Base-by-base conservation (phyloP, 2,888 invertebrate species). In the Apotomis turbidana region DNA sequence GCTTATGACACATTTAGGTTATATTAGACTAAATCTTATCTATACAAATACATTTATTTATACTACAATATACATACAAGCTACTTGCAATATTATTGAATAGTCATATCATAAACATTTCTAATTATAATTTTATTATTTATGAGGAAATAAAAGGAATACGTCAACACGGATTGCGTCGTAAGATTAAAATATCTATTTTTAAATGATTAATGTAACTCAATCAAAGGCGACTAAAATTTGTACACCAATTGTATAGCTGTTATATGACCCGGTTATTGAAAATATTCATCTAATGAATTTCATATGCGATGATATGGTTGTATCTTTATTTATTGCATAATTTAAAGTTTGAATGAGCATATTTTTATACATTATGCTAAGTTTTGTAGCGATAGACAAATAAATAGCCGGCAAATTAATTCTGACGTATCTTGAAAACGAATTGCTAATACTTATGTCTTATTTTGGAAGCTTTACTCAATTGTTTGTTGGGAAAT, bases 21-120 rank as follows among this genome's bases (percentile, higher is more conserved):
- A 52, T 49, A n/a, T 67, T 15, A 38, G 54, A 44, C 10, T 55
- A 64, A 12, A 27, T 63, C 13, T 59, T 15, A 59, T 44, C n/a
- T 59, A 44, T 41, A 36, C 12, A 44, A 49, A 8, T 44, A 44
- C 4, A 27, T 27, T 27, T 67, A 13, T 59, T 66, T 59, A 59
- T 57, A 66, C 44, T 27, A 27, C 1, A 27, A 27, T 27, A 27
- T 27, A 27, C 27, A 27, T 27, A 27, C 1, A 27, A 41, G 13
- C 15, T 15, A 46, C 55, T 66, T 57, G 44, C 44, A 46, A 66
- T 57, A 66, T 61, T 61, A 49, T 10, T 46, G 27, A 57, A 58
- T 55, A 66, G 44, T 55, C 36, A 66, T 66, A 66, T 66, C 27
- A 44, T 55, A 10, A 66, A 44, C 27, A 46, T 55, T 36, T 13